Evolutionary conservation across 35 echinoderm and acorn worm genomes (phyloP).

Genomic region (Eucidaris tribuloides): DNA sequence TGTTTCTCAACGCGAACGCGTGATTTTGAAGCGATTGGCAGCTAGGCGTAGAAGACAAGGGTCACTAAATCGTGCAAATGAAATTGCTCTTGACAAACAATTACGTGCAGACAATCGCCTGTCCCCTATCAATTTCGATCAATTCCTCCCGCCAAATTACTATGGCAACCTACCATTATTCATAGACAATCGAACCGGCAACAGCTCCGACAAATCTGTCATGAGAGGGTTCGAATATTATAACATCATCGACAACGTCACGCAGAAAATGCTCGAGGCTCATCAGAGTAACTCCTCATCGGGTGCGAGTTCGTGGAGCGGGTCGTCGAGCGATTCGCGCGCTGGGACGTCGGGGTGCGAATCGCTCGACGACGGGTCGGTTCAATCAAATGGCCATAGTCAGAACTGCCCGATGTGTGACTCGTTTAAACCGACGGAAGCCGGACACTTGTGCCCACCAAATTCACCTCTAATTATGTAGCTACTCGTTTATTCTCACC

Average conservation of each 20-base stretch:
- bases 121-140: background rate
- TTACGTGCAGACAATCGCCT: background rate
- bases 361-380: background rate
- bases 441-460: constrained; percentile 51
- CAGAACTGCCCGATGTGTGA: constrained; percentile 32
- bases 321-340: background rate
- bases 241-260: background rate
- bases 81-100: background rate
- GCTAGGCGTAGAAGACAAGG: background rate
- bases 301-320: background rate
- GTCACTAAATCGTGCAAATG: background rate
- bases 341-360: background rate
- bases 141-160: constrained; percentile 6
- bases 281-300: background rate
- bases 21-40: background rate
- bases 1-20: background rate
- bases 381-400: background rate
- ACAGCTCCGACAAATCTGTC: background rate
- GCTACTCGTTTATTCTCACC: too few species aligned
- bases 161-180: background rate
- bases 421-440: constrained; percentile 15
- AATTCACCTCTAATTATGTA: too few species aligned
- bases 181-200: background rate
- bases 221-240: background rate
- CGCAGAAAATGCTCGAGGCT: background rate